Percentiles rank a stretch among this genome's conserved stretches.
Conservation (phyloP, 2,797 vertebrate species). For the Rhincodon typus region DNA sequence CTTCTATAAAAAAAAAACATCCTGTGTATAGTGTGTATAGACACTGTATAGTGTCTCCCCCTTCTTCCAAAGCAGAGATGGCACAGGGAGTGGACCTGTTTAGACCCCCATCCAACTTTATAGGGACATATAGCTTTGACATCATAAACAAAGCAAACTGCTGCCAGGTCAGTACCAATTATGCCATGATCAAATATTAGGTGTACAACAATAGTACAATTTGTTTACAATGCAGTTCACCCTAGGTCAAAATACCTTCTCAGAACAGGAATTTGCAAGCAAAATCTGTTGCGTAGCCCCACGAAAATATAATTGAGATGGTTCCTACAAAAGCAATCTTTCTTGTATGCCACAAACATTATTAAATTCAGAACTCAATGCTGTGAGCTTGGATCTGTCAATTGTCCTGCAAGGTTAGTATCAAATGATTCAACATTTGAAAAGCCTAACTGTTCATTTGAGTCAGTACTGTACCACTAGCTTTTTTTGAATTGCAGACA, state of each 20-base stretch:
- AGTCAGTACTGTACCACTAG: neutral
- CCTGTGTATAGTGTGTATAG: neutral
- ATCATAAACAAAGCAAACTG: neutral
- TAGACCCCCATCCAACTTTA: neutral
- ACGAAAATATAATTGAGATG: neutral
- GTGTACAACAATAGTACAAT: neutral
- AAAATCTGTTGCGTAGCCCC: neutral
- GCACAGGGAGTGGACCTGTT: neutral
- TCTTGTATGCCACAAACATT: neutral
- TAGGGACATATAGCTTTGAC: neutral
- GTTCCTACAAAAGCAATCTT: neutral
- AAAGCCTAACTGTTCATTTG: neutral
- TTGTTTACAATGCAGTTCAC: neutral
- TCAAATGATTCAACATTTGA: neutral
- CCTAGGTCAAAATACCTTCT: neutral
- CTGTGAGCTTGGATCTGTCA: neutral
- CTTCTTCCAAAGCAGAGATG: neutral
- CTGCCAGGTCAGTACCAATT: neutral
- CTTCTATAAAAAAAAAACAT: neutral
- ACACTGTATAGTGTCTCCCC: neutral
- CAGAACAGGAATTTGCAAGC: neutral
- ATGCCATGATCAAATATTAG: neutral
- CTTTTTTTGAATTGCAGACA: neutral
- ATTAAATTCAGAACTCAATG: neutral
- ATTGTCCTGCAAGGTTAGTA: neutral